phyloP scores from a whole-genome alignment of 2,113 vertebrate species.

The Empidonax alnorum region DNA sequence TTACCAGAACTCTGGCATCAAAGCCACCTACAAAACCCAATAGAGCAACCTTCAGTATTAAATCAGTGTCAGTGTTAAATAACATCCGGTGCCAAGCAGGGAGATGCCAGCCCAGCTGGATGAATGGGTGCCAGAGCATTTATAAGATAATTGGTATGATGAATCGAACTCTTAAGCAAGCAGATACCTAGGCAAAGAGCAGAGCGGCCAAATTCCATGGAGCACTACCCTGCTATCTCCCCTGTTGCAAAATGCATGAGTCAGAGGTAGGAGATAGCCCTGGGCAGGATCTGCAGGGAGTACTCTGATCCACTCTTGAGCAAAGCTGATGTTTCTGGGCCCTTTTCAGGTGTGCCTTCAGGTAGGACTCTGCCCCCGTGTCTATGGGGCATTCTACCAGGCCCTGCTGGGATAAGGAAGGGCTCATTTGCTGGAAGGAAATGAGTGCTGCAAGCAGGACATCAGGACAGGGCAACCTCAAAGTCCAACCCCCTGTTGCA shows the following conservation, averaged over 20 bases:
- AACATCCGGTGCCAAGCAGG: background rate
- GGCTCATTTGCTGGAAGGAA: background rate
- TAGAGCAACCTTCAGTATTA: background rate
- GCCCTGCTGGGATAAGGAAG: background rate
- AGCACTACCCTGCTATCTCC: slow-evolving; percentile 1
- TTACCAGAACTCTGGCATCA: background rate
- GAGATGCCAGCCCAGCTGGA: slow-evolving; percentile 2
- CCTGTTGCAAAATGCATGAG: background rate
- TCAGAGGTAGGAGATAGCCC: slow-evolving; percentile 13
- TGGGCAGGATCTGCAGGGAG: background rate
- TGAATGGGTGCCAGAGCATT: background rate
- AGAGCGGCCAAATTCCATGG: slow-evolving; percentile 13
- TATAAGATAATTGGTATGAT: background rate
- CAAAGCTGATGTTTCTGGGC: background rate
- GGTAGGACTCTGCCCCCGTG: background rate
- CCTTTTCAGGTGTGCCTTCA: background rate
- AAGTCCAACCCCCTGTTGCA: background rate
- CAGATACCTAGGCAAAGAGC: slow-evolving; percentile 15
- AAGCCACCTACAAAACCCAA: background rate
- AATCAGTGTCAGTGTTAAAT: background rate
- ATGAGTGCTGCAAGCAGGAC: background rate
- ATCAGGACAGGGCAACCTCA: background rate
- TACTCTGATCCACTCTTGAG: background rate
- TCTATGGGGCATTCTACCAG: background rate
- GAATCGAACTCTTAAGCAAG: slow-evolving; percentile 9